phyloP scores from a whole-genome alignment of 2,797 vertebrate genomes.

The Sparidentex hasta region DNA sequence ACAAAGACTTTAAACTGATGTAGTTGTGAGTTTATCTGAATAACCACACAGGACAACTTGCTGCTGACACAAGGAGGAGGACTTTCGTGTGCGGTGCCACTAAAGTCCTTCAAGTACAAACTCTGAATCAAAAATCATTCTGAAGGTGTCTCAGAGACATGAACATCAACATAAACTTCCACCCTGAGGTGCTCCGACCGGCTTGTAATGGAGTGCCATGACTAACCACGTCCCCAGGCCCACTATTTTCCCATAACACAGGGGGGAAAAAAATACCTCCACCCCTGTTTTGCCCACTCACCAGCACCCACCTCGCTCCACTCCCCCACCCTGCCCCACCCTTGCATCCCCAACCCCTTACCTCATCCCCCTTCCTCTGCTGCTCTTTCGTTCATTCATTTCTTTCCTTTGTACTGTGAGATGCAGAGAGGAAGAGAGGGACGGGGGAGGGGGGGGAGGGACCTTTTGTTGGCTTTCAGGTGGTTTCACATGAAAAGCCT shows the following conservation, averaged over 20 bases:
- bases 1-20: not conserved
- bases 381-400: constrained; percentile 71
- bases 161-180: not conserved
- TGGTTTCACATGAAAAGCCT: constrained; percentile 84
- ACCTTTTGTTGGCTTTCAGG: constrained; percentile 83
- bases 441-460: constrained; percentile 25
- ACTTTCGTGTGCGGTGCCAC: not conserved
- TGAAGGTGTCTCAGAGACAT: not conserved
- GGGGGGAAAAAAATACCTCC: constrained; percentile 33
- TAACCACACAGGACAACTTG: not conserved
- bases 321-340: constrained; percentile 36
- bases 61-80: not conserved
- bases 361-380: constrained; percentile 69
- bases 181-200: constrained; percentile 8
- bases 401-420: constrained; percentile 78
- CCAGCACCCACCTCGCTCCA: constrained; percentile 20
- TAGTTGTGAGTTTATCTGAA: not conserved
- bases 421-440: constrained; percentile 68
- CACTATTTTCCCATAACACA: constrained; percentile 23
- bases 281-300: constrained; percentile 32
- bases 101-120: not conserved
- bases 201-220: constrained; percentile 33
- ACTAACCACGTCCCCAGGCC: constrained; percentile 25
- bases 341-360: constrained; percentile 66
- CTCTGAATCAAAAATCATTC: not conserved